phyloP scores from a whole-genome alignment of 2,797 vertebrate genomes.

The Propithecus perrieri region DNA sequence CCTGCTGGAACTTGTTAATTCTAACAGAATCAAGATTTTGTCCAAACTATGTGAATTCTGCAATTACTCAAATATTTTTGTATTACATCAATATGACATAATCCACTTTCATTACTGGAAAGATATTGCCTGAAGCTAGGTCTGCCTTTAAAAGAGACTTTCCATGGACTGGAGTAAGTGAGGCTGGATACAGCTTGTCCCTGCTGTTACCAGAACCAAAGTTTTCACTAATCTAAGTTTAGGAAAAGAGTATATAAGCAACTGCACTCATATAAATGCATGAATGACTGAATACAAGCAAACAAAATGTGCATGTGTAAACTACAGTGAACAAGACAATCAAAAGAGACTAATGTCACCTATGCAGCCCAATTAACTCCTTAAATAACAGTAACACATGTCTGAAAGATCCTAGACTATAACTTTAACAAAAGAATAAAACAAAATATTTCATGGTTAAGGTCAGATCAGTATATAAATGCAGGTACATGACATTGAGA shows the following conservation, averaged over 20 bases:
- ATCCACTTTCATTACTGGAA: not conserved
- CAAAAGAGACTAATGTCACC: not conserved
- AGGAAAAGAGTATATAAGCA: not conserved
- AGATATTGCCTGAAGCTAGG: slow-evolving; percentile 16
- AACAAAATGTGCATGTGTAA: not conserved
- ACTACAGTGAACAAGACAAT: not conserved
- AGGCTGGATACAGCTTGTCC: not conserved
- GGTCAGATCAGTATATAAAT: not conserved
- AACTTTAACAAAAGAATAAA: not conserved
- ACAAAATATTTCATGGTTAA: not conserved
- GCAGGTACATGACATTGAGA: not conserved
- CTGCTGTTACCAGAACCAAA: not conserved
- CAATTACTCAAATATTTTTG: slow-evolving; percentile 1
- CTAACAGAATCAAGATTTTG: slow-evolving; percentile 38
- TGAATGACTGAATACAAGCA: not conserved
- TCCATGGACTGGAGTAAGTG: not conserved
- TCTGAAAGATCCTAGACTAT: not conserved
- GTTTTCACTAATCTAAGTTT: not conserved
- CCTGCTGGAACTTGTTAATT: not conserved
- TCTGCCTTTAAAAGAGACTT: not conserved
- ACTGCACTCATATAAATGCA: not conserved
- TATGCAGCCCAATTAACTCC: not conserved
- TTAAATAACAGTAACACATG: not conserved
- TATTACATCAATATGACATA: not conserved
- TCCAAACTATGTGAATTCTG: slow-evolving; percentile 28